phyloP scores from a whole-genome alignment of 2,797 vertebrate genomes.

The Apogon hyalosoma region DNA sequence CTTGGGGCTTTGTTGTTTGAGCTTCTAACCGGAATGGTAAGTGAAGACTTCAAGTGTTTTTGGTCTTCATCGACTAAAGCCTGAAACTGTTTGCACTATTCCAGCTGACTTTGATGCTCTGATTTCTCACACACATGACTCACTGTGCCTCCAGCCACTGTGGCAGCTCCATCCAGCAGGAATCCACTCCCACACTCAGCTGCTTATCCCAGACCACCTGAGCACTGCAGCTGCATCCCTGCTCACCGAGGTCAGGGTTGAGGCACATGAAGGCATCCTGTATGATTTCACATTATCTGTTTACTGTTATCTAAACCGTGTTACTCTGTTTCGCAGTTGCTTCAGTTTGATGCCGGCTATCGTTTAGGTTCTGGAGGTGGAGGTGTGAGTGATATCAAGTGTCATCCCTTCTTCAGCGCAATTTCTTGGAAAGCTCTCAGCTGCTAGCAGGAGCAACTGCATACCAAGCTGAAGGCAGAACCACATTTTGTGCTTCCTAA shows the following conservation, averaged over 20 bases:
- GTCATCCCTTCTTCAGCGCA: conserved; percentile 93
- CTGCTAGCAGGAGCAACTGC: conserved; percentile 58
- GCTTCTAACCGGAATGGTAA: conserved; percentile 94
- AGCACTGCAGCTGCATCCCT: conserved; percentile 90
- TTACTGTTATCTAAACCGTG: background rate
- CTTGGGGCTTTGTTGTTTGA: conserved; percentile 94
- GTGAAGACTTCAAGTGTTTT: conserved; percentile 20
- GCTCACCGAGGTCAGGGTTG: conserved; percentile 90
- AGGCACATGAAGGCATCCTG: background rate
- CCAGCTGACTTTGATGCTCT: background rate
- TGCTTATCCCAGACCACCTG: conserved; percentile 91
- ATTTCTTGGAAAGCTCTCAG: conserved; percentile 90
- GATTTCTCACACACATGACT: conserved; percentile 1
- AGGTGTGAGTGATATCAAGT: conserved; percentile 91
- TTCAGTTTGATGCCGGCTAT: conserved; percentile 90
- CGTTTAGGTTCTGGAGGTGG: conserved; percentile 91
- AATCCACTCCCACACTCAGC: conserved; percentile 92
- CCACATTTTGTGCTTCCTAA: conserved; percentile 55
- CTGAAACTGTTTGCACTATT: background rate
- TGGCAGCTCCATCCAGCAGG: conserved; percentile 93
- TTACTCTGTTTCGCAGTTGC: conserved; percentile 82
- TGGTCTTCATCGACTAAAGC: background rate
- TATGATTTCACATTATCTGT: background rate
- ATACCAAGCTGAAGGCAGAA: conserved; percentile 29
- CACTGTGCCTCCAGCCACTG: conserved; percentile 85